Base-by-base conservation (phyloP, 1,140 invertebrate genomes). In the Prorops nasuta region DNA sequence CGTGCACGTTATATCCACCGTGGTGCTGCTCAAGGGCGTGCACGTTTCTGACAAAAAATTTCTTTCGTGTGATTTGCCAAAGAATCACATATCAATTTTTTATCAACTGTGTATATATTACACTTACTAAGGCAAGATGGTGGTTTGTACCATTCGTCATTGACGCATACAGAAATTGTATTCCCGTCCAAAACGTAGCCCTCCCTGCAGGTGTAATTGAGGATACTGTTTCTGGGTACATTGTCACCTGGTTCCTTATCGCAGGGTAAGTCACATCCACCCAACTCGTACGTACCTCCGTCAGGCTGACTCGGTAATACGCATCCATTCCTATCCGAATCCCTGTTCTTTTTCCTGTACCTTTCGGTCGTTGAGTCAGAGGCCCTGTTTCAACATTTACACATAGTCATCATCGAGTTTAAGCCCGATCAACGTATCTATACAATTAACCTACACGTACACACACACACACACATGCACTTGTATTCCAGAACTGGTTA, bases 41-140 rank as follows among this genome's bases (percentile, higher is more conserved):
- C 63, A 66, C n/a, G 54, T 47, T 39, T 45, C 62, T 68, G 24
- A 19, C 41, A 28, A 6, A 55, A 1, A 49, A 31, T 45, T 20
- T 15, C 17, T 6, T 35, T 21, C 15, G n/a, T 3, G 16, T 8
- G 17, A 34, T 19, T 17, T n/a, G n/a, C n/a, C n/a, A n/a, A n/a
- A n/a, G n/a, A n/a, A n/a, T n/a, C n/a, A n/a, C n/a, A n/a, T n/a
- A n/a, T n/a, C n/a, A n/a, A n/a, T n/a, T n/a, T n/a, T n/a, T n/a
- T n/a, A 16, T 16, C 3, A n/a, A 20, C 17, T 42, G 31, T 20
- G 18, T 18, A 41, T 20, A 38, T 42, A 10, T 28, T 10, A 22
- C 24, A 60, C 60, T 66, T 41, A 66, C 63, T 58, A 19, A 20
- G 34, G 38, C 67, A 68, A 9, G 52, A 46, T 12, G 56, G 56